phyloP scores from a whole-genome alignment of 2,113 vertebrate genomes.

The Crypturellus undulatus region DNA sequence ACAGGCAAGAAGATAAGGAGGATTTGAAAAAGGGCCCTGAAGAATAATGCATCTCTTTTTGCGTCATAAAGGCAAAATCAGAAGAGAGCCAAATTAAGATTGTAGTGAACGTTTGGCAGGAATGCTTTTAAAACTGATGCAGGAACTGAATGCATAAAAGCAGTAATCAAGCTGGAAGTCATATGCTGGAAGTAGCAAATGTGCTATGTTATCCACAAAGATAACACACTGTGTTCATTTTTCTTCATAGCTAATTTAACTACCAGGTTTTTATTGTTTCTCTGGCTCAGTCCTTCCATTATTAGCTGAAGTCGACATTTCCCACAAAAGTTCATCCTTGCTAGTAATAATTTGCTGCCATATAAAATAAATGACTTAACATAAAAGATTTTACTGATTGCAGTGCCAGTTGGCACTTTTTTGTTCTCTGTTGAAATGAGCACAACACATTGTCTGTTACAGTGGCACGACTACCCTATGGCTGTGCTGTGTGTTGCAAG shows the following conservation, averaged over 20 bases:
- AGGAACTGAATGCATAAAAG: constrained; percentile 12
- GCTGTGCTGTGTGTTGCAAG: constrained; percentile 1
- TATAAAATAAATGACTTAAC: constrained; percentile 63
- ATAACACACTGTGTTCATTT: constrained; percentile 16
- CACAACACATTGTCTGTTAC: constrained; percentile 7
- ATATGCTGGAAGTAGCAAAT: neutral
- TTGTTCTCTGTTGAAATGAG: constrained; percentile 21
- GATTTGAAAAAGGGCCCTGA: neutral
- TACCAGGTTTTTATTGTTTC: constrained; percentile 43
- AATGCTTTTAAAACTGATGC: neutral
- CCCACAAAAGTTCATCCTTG: constrained; percentile 64
- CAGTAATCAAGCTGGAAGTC: neutral
- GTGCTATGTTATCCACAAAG: constrained; percentile 21
- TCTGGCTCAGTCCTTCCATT: constrained; percentile 40
- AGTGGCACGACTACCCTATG: constrained; percentile 11
- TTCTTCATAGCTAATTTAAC: constrained; percentile 43
- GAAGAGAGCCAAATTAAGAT: neutral
- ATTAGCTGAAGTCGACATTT: constrained; percentile 71
- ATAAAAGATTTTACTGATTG: constrained; percentile 64
- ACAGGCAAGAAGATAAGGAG: neutral
- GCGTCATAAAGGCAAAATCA: neutral
- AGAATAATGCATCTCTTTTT: neutral
- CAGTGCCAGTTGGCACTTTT: constrained; percentile 11
- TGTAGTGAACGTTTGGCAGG: neutral
- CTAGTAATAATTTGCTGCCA: constrained; percentile 62